Conservation (phyloP, 2,888 invertebrate genomes). For the Pandemis corylana region DNA sequence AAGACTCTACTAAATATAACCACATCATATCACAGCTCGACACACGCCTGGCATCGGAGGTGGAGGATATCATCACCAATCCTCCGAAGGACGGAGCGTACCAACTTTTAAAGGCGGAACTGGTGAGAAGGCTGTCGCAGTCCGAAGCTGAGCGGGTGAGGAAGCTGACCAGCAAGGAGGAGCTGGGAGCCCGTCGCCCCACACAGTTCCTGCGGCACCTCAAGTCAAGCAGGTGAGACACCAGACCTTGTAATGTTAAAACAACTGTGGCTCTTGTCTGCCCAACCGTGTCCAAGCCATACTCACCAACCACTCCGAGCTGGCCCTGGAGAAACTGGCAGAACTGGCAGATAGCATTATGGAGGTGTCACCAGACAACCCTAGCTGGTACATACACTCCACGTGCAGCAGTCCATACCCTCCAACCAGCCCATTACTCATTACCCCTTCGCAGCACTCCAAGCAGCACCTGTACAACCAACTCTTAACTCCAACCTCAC, state of each 20-base stretch:
- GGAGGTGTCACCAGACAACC: background rate
- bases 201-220: slow-evolving; percentile 35
- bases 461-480: background rate
- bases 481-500: background rate
- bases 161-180: slow-evolving; percentile 25
- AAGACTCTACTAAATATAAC: too few species aligned
- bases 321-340: slow-evolving; percentile 30
- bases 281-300: slow-evolving; percentile 39
- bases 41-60: too few species aligned
- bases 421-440: background rate
- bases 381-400: background rate
- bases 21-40: too few species aligned
- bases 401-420: background rate
- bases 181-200: background rate
- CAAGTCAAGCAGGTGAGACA: too few species aligned
- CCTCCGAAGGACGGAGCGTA: too few species aligned
- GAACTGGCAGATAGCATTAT: slow-evolving; percentile 41
- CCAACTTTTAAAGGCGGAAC: too few species aligned
- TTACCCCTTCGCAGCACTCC: background rate
- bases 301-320: too few species aligned
- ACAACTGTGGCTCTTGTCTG: too few species aligned
- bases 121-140: slow-evolving; percentile 7
- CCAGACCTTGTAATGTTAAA: too few species aligned
- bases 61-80: too few species aligned
- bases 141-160: slow-evolving; percentile 24